Base-by-base conservation (phyloP, 2,888 invertebrate genomes). In the Tetrapedia diversipes region DNA sequence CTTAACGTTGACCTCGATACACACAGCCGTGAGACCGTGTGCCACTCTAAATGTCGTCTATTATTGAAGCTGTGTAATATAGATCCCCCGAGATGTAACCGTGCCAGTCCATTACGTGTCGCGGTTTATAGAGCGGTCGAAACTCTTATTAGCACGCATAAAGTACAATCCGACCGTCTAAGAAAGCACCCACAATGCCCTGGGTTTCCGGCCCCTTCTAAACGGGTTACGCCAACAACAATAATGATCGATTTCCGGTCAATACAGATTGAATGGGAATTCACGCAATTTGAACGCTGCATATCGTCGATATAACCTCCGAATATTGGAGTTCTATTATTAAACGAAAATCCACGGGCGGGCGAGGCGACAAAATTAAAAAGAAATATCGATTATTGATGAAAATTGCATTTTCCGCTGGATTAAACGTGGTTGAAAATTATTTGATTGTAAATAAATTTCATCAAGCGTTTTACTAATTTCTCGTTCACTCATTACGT, bases 1-100 rank as follows among this genome's bases (percentile, higher is more conserved):
- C 53, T 69, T 76, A 77, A 68, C 49, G 64, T 77, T 64, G 77
- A 63, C 59, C 77, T 39, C 59, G 10, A 76, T 64, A 19, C 57
- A 66, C 64, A 68, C n/a, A n/a, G n/a, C 11, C 45, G 16, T 63
- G 53, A n/a, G 41, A 47, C 59, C 68, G 51, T 68, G 32, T 39
- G 41, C 49, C 24, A 37, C 67, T 54, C 51, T 29, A 32, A 32
- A 59, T 41, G 69, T 77, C 77, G 53, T 60, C 47, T 64, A 69
- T 63, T 77, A 76, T 76, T 69, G 64, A 60, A 60, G 47, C 69
- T 29, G n/a, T 63, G 68, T 59, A 37, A 54, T 77, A 69, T 53
- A 69, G 53, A 64, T 60, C 66, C 76, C 66, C 10, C 8, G 60
- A 54, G 76, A 75, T 75, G 41, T 54, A 75, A 66, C 47, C 54